Evolutionary conservation across 2,113 vertebrate genomes (phyloP).

Genomic region (Indicator maculatus): DNA sequence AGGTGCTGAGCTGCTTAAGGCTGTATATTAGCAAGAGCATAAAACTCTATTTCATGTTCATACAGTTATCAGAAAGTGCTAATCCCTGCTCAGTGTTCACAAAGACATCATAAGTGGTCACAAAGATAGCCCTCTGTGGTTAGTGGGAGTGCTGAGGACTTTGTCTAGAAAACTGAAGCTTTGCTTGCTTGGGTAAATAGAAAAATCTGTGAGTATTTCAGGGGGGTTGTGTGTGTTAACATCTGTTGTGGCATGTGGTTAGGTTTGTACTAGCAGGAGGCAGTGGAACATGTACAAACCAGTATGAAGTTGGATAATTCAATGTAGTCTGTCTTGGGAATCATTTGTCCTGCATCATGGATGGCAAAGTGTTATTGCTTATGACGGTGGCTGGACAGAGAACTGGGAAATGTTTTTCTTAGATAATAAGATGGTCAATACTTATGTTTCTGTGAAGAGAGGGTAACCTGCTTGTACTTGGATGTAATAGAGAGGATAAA

Average conservation of each 20-base stretch:
- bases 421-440: neutral
- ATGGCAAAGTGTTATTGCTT: neutral
- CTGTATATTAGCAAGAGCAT: neutral
- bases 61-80: neutral
- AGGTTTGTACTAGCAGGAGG: slow-evolving; percentile 3
- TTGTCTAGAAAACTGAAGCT: neutral
- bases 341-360: neutral
- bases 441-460: neutral
- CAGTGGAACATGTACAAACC: neutral
- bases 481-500: neutral
- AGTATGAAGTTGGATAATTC: neutral
- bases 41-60: neutral
- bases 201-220: slow-evolving; percentile 17
- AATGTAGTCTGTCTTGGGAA: neutral
- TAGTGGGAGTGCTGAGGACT: neutral
- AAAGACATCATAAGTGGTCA: neutral
- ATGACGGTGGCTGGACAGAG: neutral
- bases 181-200: neutral
- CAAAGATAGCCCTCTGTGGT: neutral
- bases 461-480: neutral
- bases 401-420: neutral
- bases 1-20: neutral
- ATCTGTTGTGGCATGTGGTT: neutral
- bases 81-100: neutral
- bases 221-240: neutral